A percentile compares a stretch with the other conserved stretches of the same genome.
Conservation (phyloP, 2,888 invertebrate genomes). For the Cheilosia vernalis region DNA sequence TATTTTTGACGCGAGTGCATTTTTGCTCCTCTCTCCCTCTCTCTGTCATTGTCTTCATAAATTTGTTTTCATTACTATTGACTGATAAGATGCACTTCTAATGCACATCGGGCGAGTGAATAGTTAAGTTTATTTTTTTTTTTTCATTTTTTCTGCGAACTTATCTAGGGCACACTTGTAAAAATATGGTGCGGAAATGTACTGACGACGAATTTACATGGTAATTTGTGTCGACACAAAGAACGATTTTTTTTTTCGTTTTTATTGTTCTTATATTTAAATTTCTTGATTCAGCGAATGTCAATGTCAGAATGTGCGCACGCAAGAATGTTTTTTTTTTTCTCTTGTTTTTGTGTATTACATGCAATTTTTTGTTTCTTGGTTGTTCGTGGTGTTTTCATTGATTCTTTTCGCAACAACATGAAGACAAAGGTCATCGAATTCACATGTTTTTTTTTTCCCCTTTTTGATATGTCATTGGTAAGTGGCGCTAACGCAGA, state of each 20-base stretch:
- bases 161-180: constrained; percentile 20
- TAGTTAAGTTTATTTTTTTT: too few relatives aligned
- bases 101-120: not conserved
- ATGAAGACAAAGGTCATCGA: too few relatives aligned
- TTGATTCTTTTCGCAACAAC: too few relatives aligned
- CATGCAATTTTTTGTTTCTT: constrained; percentile 3
- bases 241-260: not conserved
- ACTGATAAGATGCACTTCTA: constrained; percentile 30
- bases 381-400: not conserved
- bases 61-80: constrained; percentile 10
- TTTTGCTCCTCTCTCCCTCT: not conserved
- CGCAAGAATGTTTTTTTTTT: constrained; percentile 10
- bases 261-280: constrained; percentile 1
- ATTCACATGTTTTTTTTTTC: too few relatives aligned
- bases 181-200: constrained; percentile 2
- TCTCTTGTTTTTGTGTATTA: not conserved
- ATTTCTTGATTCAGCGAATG: constrained; percentile 39
- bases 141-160: not conserved
- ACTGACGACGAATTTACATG: not conserved
- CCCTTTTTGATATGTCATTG: too few relatives aligned
- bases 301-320: constrained; percentile 49
- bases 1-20: not conserved
- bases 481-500: too few relatives aligned
- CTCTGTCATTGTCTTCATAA: not conserved
- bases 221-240: constrained; percentile 19